A percentile compares a stretch with the other conserved stretches of the same genome.
These are phyloP conservation scores for Seira sanloemensis DNA, from an alignment of 2,888 invertebrate genomes.

Conservation along the genomic window DNA sequence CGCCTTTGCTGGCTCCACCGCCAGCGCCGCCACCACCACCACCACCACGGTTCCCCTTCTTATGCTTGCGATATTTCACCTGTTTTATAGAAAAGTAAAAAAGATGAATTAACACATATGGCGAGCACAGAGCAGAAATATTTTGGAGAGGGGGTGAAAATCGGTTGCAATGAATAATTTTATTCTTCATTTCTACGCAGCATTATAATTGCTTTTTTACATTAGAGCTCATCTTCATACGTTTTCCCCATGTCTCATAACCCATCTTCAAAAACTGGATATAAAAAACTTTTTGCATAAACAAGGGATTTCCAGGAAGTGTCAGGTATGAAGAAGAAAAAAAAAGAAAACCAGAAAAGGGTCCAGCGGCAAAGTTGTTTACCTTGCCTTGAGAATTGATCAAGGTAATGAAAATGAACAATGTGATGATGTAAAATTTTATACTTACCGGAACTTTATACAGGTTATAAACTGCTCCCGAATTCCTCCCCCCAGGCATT, in stretches of 20 bases:
- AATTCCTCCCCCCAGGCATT: conserved; percentile 99
- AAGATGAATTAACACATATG: conserved; percentile 11
- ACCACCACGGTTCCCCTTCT: conserved; percentile 79
- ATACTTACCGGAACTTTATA: conserved; percentile 84
- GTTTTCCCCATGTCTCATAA: not conserved
- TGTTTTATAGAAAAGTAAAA: conserved; percentile 73
- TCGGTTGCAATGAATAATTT: not conserved
- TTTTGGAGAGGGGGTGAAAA: not conserved
- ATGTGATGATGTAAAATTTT: not conserved
- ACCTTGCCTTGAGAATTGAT: conserved; percentile 40
- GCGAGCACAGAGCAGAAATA: not conserved
- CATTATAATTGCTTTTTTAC: conserved; percentile 22
- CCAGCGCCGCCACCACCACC: conserved; percentile 51
- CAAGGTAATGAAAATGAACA: conserved; percentile 10
- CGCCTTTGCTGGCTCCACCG: conserved; percentile 77
- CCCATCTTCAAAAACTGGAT: conserved; percentile 34
- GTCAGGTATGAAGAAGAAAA: conserved; percentile 20
- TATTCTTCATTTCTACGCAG: not conserved
- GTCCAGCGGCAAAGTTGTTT: conserved; percentile 48
- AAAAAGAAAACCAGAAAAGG: conserved; percentile 28
- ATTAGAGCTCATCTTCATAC: not conserved
- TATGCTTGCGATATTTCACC: conserved; percentile 98
- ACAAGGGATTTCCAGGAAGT: conserved; percentile 58
- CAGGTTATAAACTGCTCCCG: conserved; percentile 98
- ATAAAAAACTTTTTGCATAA: conserved; percentile 55